phyloP scores from a whole-genome alignment of 2,797 vertebrate genomes.

The Podarcis siculus region DNA sequence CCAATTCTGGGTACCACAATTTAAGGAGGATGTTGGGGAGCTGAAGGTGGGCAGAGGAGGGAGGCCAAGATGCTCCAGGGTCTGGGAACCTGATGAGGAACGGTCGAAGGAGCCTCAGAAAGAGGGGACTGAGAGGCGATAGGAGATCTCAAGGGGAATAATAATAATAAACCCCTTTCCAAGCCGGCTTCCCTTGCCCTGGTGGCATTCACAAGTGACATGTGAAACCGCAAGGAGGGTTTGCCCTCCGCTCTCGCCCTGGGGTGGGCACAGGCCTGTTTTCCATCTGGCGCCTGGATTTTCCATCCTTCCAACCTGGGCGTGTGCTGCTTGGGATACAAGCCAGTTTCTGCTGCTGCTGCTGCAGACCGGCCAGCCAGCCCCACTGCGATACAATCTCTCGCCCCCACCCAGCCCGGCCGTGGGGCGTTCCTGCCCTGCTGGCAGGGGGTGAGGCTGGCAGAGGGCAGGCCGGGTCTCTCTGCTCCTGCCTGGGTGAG shows the following conservation, averaged over 20 bases:
- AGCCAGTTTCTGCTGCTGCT: neutral
- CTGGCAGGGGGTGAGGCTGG: neutral
- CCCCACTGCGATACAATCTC: neutral
- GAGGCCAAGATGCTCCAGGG: accelerated
- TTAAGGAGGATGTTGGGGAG: no score
- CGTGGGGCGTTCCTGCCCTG: neutral
- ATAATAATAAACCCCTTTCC: no score
- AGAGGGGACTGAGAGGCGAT: no score
- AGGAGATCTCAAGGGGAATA: no score
- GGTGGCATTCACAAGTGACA: neutral
- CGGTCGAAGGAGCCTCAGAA: no score
- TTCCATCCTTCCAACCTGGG: slow-evolving; percentile 23
- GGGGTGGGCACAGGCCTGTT: neutral
- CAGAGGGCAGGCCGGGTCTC: no score
- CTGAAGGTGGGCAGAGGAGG: no score
- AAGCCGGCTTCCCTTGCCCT: neutral
- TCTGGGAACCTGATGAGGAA: no score
- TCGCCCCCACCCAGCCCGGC: neutral
- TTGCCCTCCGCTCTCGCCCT: neutral
- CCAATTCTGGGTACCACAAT: no score
- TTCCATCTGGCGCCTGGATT: slow-evolving; percentile 14
- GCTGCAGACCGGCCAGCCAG: neutral
- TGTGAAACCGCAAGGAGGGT: neutral
- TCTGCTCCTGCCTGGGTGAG: no score
- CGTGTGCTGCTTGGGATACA: slow-evolving; percentile 8